Conservation (phyloP, 1,140 invertebrate species). For the Zaprionus capensis region DNA sequence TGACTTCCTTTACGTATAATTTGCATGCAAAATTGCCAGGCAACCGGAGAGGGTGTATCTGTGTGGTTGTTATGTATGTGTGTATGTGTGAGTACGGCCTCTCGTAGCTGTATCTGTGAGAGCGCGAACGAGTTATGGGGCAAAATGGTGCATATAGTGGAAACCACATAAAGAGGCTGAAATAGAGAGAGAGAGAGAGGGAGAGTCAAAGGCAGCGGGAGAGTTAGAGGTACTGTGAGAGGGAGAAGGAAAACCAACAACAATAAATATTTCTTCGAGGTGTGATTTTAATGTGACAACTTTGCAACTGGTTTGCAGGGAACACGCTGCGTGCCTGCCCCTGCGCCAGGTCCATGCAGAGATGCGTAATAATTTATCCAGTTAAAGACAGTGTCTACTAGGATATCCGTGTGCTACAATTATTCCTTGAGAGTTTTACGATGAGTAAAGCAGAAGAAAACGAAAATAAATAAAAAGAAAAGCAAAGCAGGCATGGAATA, state of each 20-base stretch:
- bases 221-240: not conserved
- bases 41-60: conserved; percentile 63
- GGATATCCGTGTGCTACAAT: conserved; percentile 48
- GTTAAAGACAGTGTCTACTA: conserved; percentile 35
- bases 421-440: conserved; percentile 54
- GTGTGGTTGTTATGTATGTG: conserved; percentile 33
- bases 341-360: not conserved
- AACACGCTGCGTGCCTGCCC: not conserved
- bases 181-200: not conserved
- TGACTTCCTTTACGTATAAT: conserved; percentile 67
- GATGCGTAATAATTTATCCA: conserved; percentile 49
- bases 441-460: conserved; percentile 28
- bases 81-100: conserved; percentile 22
- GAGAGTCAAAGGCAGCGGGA: not conserved
- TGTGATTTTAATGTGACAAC: conserved; percentile 83
- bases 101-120: conserved; percentile 26
- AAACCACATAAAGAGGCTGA: conserved; percentile 39
- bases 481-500: conserved; percentile 4
- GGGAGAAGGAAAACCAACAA: conserved; percentile 48
- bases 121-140: conserved; percentile 68
- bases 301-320: conserved; percentile 76
- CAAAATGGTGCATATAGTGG: conserved; percentile 60
- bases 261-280: conserved; percentile 77
- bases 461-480: conserved; percentile 41
- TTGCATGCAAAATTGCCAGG: conserved; percentile 69